Evolutionary conservation across 2,888 invertebrate species (phyloP), one percentile per base, ranked within the genome.

Genomic region (Enchytraeus crypticus): DNA sequence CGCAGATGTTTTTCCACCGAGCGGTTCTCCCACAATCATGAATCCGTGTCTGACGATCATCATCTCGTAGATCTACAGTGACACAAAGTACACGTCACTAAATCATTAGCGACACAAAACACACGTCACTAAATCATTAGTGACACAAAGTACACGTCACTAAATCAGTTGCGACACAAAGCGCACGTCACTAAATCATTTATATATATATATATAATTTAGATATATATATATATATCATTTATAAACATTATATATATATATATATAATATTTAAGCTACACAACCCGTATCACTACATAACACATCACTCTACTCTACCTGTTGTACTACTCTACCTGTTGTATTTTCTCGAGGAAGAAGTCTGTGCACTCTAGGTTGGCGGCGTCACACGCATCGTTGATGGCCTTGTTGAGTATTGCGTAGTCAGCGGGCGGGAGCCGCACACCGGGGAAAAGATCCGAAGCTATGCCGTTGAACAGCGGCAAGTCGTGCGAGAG

Each of bases 261-360:
- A n/a, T 30, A 53, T 11, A 21, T 47, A 47, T 47, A 21, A 11
- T 47, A 21, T 47, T 47, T 47, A 47, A n/a, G n/a, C 21, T 47
- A 21, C 5, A 11, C 5, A 47, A 47, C n/a, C 29, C 5, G 26
- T 27, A 29, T 11, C 5, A 11, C 26, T 5, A 32, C 8, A 55
- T 34, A 34, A n/a, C 5, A 14, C 18, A 23, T 30, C n/a, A 54
- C 21, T 54, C 11, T 27, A 54, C 8, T 5, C 23, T 53, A 8
- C 64, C 77, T 77, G n/a, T n/a, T n/a, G n/a, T n/a, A n/a, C n/a
- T n/a, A n/a, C n/a, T n/a, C 82, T 14, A 45, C 60, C 51, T 89
- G 87, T 71, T 89, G 85, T 54, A 91, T 87, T 80, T 96, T 96
- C 75, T 92, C 89, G 70, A 92, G 79, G 75, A 95, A 92, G 80